These are phyloP conservation scores for Hydrochoerus hydrochaeris DNA, from an alignment of 2,113 vertebrate species.

Conservation along the genomic window DNA sequence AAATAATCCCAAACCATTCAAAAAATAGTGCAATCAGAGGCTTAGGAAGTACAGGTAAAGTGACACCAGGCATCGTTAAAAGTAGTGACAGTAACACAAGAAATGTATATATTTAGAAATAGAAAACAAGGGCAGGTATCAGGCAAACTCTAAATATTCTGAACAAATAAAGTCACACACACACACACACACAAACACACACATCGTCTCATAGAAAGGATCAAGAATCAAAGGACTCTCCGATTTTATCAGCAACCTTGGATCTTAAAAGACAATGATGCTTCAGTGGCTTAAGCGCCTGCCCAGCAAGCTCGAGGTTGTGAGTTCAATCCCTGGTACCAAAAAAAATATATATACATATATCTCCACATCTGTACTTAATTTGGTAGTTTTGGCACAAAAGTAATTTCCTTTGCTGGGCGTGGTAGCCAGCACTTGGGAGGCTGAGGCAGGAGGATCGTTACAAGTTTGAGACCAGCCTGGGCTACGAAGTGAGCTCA, in stretches of 20 bases:
- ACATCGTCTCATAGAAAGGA: background rate
- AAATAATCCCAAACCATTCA: background rate
- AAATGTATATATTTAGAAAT: background rate
- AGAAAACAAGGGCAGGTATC: background rate
- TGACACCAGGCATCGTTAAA: background rate
- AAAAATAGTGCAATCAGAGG: background rate
- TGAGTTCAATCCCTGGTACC: too few relatives aligned
- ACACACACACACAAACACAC: background rate
- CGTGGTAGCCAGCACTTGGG: too few relatives aligned
- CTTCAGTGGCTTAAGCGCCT: too few relatives aligned
- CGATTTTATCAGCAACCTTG: background rate
- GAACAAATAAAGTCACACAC: background rate
- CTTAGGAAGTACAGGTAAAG: background rate
- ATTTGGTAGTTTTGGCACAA: too few relatives aligned
- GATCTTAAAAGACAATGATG: background rate
- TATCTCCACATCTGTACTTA: too few relatives aligned
- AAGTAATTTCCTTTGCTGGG: too few relatives aligned
- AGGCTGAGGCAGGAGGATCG: too few relatives aligned
- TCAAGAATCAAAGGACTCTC: background rate
- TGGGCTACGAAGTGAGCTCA: too few relatives aligned
- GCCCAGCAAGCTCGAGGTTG: too few relatives aligned
- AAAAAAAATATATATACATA: too few relatives aligned
- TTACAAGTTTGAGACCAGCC: too few relatives aligned
- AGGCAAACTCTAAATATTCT: background rate
- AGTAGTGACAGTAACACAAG: background rate